Base-by-base conservation (phyloP, 2,888 invertebrate genomes). In the Xestia ashworthii region DNA sequence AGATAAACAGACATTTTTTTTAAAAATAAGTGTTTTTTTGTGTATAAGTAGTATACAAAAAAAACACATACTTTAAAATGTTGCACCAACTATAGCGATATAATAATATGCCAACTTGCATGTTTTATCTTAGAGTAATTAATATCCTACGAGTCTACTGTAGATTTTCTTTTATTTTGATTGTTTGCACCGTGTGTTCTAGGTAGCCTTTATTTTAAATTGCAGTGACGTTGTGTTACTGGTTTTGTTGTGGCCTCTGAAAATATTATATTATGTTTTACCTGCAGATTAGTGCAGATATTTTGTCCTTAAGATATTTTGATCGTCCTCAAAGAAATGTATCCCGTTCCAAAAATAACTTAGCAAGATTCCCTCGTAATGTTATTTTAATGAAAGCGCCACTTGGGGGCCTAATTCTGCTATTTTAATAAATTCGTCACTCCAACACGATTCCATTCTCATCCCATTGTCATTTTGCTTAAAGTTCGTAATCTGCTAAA, bases 361-460 rank as follows among this genome's bases (percentile, higher is more conserved):
- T 32, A 0, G 32, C 5, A 14, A 60, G 8, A 58, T 14, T 71
- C 22, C 22, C 12, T 67, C 38, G 44, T 71, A 60, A 71, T 38
- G 53, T 71, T 65, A 62, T 81, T 65, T 66, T 69, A 71, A 80
- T 80, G 38, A 44, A 69, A 66, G 25, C 46, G 32, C 41, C 48
- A 67, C 68, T 78, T 55, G 74, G n/a, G n/a, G n/a, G n/a, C n/a
- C n/a, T n/a, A n/a, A n/a, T n/a, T n/a, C n/a, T n/a, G n/a, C n/a
- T n/a, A n/a, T n/a, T n/a, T n/a, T n/a, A n/a, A n/a, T n/a, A n/a
- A n/a, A n/a, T n/a, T n/a, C n/a, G n/a, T n/a, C n/a, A n/a, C n/a
- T n/a, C n/a, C n/a, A n/a, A n/a, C n/a, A n/a, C n/a, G n/a, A n/a
- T n/a, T n/a, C n/a, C n/a, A n/a, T n/a, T n/a, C n/a, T n/a, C n/a